Evolutionary conservation across 1,140 invertebrate species (phyloP).

Genomic region (Aphis gossypii): DNA sequence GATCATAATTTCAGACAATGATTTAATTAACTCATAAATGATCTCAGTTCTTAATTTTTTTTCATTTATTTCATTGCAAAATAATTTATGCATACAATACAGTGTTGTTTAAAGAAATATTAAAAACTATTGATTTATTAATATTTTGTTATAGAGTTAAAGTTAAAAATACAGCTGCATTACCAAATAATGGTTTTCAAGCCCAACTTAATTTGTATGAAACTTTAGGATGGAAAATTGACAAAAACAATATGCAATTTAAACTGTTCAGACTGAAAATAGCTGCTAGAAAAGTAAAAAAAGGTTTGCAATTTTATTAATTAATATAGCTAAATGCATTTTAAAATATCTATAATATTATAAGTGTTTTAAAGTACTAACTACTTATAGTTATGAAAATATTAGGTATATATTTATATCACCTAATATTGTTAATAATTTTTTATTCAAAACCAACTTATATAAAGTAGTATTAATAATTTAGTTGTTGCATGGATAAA

Average conservation of each 20-base stretch:
- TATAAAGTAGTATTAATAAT: too few relatives aligned
- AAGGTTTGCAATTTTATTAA: constrained; percentile 66
- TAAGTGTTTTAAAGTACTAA: too few relatives aligned
- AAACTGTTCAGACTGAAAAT: constrained; percentile 79
- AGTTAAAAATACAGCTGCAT: constrained; percentile 71
- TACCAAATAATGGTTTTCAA: constrained; percentile 78
- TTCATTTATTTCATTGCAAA: too few relatives aligned
- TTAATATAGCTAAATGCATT: too few relatives aligned
- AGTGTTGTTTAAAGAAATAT: too few relatives aligned
- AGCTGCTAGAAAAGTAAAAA: constrained; percentile 80
- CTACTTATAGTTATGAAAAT: too few relatives aligned
- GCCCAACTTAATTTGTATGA: constrained; percentile 79
- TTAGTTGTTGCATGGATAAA: too few relatives aligned
- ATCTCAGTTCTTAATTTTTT: background rate
- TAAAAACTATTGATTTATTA: constrained; percentile 45
- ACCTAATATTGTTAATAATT: too few relatives aligned
- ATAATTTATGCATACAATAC: too few relatives aligned
- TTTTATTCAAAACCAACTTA: too few relatives aligned
- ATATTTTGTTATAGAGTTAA: constrained; percentile 67
- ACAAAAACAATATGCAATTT: constrained; percentile 75
- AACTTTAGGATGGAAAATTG: constrained; percentile 76
- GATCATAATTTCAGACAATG: background rate
- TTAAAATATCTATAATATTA: too few relatives aligned
- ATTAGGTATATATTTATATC: too few relatives aligned
- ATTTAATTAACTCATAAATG: background rate